These are phyloP conservation scores for Microtus pennsylvanicus DNA, from an alignment of 2,113 vertebrate species.

Conservation along the genomic window DNA sequence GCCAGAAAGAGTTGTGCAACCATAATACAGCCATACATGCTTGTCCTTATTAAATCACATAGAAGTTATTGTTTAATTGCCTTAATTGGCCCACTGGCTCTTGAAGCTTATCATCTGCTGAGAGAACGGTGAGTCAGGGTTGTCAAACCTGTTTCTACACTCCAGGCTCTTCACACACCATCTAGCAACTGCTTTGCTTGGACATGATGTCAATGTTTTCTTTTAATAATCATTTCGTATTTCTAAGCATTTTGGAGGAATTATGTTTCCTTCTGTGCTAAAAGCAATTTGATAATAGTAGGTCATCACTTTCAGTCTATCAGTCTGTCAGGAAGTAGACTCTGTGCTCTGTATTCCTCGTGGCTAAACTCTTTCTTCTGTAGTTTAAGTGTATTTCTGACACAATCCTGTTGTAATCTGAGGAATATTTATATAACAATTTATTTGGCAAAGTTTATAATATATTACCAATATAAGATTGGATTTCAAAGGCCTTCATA, in stretches of 20 bases:
- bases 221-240: background rate
- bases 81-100: background rate
- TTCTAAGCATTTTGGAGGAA: background rate
- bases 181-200: background rate
- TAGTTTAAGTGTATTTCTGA: background rate
- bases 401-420: background rate
- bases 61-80: background rate
- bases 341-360: background rate
- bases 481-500: background rate
- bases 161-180: background rate
- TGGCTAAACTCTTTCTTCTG: background rate
- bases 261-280: background rate
- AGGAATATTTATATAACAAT: background rate
- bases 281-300: no score
- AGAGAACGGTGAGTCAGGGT: background rate
- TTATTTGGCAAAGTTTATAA: background rate
- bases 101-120: conserved; percentile 6
- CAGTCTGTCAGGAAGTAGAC: background rate
- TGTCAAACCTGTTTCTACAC: background rate
- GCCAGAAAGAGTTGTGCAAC: background rate
- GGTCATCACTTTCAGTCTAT: no score
- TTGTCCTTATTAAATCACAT: background rate
- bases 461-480: background rate
- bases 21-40: conserved; percentile 27
- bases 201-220: background rate